Evolutionary conservation across 1,140 invertebrate species (phyloP).

Genomic region (Drosophila seguyi): DNA sequence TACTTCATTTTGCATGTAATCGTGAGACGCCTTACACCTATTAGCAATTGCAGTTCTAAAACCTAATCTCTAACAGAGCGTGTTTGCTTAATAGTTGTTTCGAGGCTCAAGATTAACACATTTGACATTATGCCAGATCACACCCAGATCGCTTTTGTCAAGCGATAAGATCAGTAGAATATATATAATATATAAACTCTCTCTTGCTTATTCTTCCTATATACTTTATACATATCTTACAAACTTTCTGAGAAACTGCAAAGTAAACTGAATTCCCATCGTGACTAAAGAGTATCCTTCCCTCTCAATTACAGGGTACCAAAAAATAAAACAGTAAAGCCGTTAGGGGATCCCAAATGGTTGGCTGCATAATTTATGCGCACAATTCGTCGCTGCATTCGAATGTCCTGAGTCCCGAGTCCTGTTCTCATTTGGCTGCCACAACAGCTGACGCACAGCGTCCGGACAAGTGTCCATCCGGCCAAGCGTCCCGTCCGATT

Average conservation of each 20-base stretch:
- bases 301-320: not conserved
- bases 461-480: conserved; percentile 18
- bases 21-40: not conserved
- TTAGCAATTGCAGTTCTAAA: no score
- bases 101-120: no score
- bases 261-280: no score
- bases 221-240: not conserved
- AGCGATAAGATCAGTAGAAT: not conserved
- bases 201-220: not conserved
- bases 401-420: conserved; percentile 44
- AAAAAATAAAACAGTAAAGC: conserved; percentile 4
- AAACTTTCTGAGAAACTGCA: fast-evolving
- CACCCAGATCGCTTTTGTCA: not conserved
- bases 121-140: not conserved
- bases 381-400: conserved; percentile 77
- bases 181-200: not conserved
- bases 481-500: conserved; percentile 36
- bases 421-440: conserved; percentile 25
- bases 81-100: no score
- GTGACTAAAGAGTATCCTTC: not conserved
- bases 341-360: conserved; percentile 55
- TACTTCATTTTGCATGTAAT: not conserved
- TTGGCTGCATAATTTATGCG: conserved; percentile 80
- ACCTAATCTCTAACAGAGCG: no score
- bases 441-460: conserved; percentile 67